phyloP scores from a whole-genome alignment of 2,113 vertebrate species.

The Limanda limanda region DNA sequence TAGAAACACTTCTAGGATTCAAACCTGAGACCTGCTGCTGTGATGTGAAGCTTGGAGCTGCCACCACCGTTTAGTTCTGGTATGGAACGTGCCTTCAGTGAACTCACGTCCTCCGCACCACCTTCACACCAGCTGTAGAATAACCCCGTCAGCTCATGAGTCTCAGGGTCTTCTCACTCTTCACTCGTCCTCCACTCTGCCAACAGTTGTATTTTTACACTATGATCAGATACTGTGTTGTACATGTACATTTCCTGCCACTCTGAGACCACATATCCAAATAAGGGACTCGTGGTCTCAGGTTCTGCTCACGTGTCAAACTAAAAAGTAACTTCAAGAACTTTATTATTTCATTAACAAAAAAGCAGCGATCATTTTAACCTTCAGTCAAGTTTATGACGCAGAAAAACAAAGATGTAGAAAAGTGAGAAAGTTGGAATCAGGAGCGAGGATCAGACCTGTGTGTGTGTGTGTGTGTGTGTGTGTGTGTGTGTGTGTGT shows the following conservation, averaged over 20 bases:
- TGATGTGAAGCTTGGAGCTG: neutral
- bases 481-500: neutral
- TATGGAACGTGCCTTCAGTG: slow-evolving; percentile 53
- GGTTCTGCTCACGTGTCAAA: no score
- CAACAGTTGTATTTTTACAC: no score
- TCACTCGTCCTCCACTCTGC: no score
- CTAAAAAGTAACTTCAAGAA: neutral
- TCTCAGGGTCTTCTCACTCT: slow-evolving; percentile 49
- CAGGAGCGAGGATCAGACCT: no score
- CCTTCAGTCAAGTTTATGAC: neutral
- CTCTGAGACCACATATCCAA: no score
- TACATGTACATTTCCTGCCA: no score
- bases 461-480: neutral
- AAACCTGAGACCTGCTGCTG: slow-evolving; percentile 13
- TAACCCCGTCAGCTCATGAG: slow-evolving; percentile 1
- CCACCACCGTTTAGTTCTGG: slow-evolving; percentile 3
- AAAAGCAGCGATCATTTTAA: neutral
- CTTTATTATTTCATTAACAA: neutral
- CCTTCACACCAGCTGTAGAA: neutral
- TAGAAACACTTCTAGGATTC: slow-evolving; percentile 7
- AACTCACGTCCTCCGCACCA: slow-evolving; percentile 25
- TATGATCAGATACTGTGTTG: no score
- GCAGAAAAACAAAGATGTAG: neutral
- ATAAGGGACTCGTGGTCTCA: no score
- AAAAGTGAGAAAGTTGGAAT: no score